Evolutionary conservation across 2,797 vertebrate species (phyloP), one percentile per base, ranked within the genome.

Genomic region (Brachymystax lenok): DNA sequence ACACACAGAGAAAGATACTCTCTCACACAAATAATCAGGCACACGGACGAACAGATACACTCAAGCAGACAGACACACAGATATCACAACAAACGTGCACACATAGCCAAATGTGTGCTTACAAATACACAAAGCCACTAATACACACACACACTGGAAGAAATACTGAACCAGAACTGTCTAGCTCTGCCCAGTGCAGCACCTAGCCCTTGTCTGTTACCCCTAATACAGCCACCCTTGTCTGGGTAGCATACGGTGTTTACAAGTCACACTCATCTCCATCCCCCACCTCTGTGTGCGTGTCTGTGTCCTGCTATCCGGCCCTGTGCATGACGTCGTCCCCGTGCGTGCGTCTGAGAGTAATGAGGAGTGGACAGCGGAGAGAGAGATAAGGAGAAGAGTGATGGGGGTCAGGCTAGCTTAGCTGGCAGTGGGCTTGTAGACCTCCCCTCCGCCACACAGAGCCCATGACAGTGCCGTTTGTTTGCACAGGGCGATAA

Each of bases 401-500:
- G 70, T 92, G 93, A 95, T 95, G 94, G 92, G 90, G 89, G 90
- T 84, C 90, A 92, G 82, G 79, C 88, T 77, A 83, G 82, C 84
- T 90, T 88, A 76, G 21, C 24, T 64, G n/a, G 24, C 17, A 73
- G 90, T 91, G 88, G 85, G 86, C 88, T 84, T 76, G 80, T 86
- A 86, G 76, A 27, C 30, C 24, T 76, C 70, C 85, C 79, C 95
- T 46, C 40, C 10, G 3, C 40, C 64, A 46, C 3, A 70, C 40
- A 50, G 61, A 16, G 5, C 33, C n/a, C 19, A 17, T 17, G 56
- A 61, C 85, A 84, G 74, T 86, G 84, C 82, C 59, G 80, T 94
- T 95, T 93, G 92, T 94, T 95, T 95, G 90, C 89, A 86, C 83
- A 93, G 92, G 83, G 86, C 94, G 94, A 96, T 95, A 90, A 95